Base-by-base conservation (phyloP, 2,797 vertebrate genomes). In the Lithobates sylvaticus region DNA sequence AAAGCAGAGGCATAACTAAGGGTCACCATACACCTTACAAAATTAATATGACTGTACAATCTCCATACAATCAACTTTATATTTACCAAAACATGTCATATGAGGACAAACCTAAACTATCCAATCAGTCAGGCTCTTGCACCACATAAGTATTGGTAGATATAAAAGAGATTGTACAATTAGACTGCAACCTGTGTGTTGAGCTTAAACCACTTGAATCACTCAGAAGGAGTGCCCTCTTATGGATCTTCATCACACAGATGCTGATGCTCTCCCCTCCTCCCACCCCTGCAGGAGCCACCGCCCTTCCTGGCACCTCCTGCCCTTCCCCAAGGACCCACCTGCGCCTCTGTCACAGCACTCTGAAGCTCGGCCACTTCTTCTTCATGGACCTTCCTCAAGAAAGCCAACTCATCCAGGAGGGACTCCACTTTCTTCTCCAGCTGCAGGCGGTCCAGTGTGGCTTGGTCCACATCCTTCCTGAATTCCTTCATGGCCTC, bases 401-500 rank as follows among this genome's bases (percentile, higher is more conserved):
- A 93, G 93, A 96, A 96, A 80, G 95, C 92, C 87, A 96, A 93
- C 92, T 96, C 96, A 65, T 96, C 96, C 91, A 95, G 93, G 89
- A 96, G 94, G 1, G 93, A 92, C 91, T 96, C 96, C 4, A 95
- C 95, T 89, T 95, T 96, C 93, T 95, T 95, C 93, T 96, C 95
- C 88, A 96, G 91, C 93, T 95, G 95, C 76, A 94, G 91, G 21
- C 95, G 94, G n/a, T 92, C 90, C 73, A 96, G 88, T 2, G 95
- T 95, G 85, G 95, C 95, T 88, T 95, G 95, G 89, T 96, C 95
- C 91, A 95, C 95, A 88, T 96, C 95, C 88, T 94, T 95, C 81
- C 96, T 92, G 91, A 94, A 95, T 61, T 89, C 91, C 91, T 94
- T 94, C 90, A 96, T 90, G 34, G 90, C 88, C 89, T 77, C 88